These are phyloP conservation scores for Bombus soroeensis DNA, from an alignment of 1,140 invertebrate species.

Conservation along the genomic window DNA sequence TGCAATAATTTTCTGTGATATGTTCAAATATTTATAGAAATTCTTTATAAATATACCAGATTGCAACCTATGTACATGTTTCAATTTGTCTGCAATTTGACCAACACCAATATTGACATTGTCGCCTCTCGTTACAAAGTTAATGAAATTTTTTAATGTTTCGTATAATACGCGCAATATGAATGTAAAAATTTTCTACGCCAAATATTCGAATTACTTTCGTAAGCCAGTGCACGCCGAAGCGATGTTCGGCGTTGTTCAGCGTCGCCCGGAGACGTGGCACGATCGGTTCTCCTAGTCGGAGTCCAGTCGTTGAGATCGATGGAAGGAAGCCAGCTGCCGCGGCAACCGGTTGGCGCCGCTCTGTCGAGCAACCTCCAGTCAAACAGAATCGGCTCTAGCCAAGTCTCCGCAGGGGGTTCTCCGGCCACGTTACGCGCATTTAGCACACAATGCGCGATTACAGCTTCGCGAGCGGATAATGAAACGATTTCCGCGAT, in stretches of 20 bases:
- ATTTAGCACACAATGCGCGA: conserved; percentile 67
- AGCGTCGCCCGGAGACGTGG: conserved; percentile 9
- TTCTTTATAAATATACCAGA: no score
- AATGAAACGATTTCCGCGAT: conserved; percentile 66
- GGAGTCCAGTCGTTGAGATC: conserved; percentile 8
- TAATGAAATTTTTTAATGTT: no score
- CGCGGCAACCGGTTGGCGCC: conserved; percentile 49
- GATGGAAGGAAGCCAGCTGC: conserved; percentile 43
- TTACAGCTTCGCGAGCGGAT: conserved; percentile 57
- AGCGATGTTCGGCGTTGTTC: neutral
- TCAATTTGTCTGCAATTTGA: no score
- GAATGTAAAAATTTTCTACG: no score
- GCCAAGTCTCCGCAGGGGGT: conserved; percentile 47
- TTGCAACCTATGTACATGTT: no score
- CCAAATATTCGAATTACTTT: no score
- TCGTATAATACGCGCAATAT: no score
- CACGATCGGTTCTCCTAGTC: conserved; percentile 23
- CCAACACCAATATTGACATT: no score
- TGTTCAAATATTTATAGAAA: no score
- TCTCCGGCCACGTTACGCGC: conserved; percentile 40
- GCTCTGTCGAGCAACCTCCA: conserved; percentile 22
- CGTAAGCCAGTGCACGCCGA: neutral
- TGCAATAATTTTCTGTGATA: no score
- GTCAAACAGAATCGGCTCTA: conserved; percentile 14
- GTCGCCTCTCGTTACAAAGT: no score